These are phyloP conservation scores for Sebastes fasciatus DNA, from an alignment of 2,113 vertebrate genomes.

Conservation along the genomic window DNA sequence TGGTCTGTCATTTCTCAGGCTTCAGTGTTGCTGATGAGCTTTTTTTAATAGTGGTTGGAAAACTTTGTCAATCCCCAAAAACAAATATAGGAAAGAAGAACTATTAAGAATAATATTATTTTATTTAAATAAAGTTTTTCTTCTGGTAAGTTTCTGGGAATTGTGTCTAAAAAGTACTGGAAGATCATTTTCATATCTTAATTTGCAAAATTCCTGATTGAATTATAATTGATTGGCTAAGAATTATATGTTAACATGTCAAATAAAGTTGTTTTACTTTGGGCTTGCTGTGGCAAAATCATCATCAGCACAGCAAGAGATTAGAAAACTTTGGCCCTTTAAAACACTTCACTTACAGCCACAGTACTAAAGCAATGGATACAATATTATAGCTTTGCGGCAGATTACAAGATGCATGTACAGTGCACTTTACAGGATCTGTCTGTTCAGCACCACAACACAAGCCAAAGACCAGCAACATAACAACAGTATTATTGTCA, in stretches of 20 bases:
- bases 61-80: slow-evolving; percentile 16
- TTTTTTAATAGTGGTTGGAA: slow-evolving; percentile 24
- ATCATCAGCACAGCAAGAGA: not conserved
- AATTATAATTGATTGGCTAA: not conserved
- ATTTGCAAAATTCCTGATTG: not conserved
- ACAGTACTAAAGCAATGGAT: not conserved
- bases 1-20: slow-evolving; percentile 46
- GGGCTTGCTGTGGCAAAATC: not conserved
- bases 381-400: not conserved
- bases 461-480: not conserved
- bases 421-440: not conserved
- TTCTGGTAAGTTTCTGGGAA: not conserved
- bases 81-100: not conserved
- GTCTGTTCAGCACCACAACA: not conserved
- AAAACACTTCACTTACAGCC: not conserved
- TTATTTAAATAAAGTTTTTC: not conserved
- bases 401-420: not conserved
- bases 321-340: too few relatives aligned
- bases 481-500: not conserved
- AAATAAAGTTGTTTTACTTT: not conserved
- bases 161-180: not conserved
- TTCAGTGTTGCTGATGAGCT: slow-evolving; percentile 39
- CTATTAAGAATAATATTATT: not conserved
- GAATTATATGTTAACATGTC: not conserved
- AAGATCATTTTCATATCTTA: not conserved